phyloP scores from a whole-genome alignment of 1,140 invertebrate genomes.

The Zaprionus inermis region DNA sequence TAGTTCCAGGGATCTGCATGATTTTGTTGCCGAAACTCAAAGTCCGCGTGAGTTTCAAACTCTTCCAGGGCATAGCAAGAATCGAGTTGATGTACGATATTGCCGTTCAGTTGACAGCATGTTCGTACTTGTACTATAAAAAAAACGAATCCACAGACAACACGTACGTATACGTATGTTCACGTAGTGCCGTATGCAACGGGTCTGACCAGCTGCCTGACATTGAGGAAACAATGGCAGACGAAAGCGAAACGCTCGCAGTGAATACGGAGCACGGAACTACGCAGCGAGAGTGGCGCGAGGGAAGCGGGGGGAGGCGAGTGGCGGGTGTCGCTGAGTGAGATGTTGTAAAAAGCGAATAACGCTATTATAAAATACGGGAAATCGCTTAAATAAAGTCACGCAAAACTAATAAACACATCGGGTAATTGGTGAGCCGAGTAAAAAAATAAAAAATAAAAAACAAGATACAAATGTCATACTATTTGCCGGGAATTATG shows the following conservation, averaged over 20 bases:
- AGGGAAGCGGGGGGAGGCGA: no score
- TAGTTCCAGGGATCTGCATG: not conserved
- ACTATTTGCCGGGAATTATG: not conserved
- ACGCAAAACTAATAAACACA: slow-evolving; percentile 30
- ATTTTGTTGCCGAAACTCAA: no score
- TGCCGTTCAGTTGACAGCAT: not conserved
- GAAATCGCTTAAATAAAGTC: slow-evolving; percentile 12
- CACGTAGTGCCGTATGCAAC: not conserved
- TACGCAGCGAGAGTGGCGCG: not conserved
- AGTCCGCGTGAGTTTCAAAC: not conserved
- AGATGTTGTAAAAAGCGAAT: not conserved
- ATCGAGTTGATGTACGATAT: not conserved
- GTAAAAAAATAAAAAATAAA: not conserved
- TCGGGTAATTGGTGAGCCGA: slow-evolving; percentile 13
- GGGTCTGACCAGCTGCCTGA: slow-evolving; percentile 3
- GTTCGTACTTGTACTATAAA: slow-evolving; percentile 1
- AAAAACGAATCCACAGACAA: not conserved
- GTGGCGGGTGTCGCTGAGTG: not conserved
- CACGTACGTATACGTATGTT: not conserved
- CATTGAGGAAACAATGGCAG: slow-evolving; percentile 7
- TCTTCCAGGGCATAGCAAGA: not conserved
- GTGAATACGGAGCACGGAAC: slow-evolving; percentile 6
- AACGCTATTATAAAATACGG: slow-evolving; percentile 8
- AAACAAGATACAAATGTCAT: not conserved
- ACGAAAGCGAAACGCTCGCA: not conserved